These are phyloP conservation scores for Apantesis nais DNA, from an alignment of 2,888 invertebrate genomes.

Conservation along the genomic window DNA sequence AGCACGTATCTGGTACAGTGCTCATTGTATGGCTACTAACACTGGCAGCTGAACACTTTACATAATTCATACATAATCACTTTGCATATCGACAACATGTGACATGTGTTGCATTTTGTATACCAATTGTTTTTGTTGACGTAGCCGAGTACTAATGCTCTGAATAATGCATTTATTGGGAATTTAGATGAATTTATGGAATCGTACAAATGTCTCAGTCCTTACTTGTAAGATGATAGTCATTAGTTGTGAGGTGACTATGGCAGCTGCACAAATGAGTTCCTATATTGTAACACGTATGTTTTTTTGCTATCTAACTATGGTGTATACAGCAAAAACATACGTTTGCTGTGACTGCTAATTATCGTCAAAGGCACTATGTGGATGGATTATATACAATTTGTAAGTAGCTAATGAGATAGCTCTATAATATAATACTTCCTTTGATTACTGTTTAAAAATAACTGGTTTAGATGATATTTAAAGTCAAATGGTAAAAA, in stretches of 20 bases:
- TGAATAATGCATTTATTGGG: conserved; percentile 23
- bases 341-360: background rate
- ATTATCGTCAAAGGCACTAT: background rate
- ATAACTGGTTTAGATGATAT: background rate
- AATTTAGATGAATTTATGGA: conserved; percentile 13
- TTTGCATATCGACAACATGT: conserved; percentile 77
- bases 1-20: conserved; percentile 51
- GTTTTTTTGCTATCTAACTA: background rate
- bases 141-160: conserved; percentile 25
- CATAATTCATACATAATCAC: conserved; percentile 81
- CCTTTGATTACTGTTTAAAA: background rate
- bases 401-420: background rate
- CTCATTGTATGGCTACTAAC: conserved; percentile 61
- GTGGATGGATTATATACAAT: background rate
- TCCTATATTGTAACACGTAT: background rate
- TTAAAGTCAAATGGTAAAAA: background rate
- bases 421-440: background rate
- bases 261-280: background rate
- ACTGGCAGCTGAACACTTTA: conserved; percentile 67
- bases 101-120: conserved; percentile 76
- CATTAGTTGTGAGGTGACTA: background rate
- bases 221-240: background rate
- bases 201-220: conserved; percentile 3
- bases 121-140: conserved; percentile 47
- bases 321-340: background rate